These are phyloP conservation scores for Parnassius mnemosyne DNA, from an alignment of 2,888 invertebrate genomes.

Conservation along the genomic window DNA sequence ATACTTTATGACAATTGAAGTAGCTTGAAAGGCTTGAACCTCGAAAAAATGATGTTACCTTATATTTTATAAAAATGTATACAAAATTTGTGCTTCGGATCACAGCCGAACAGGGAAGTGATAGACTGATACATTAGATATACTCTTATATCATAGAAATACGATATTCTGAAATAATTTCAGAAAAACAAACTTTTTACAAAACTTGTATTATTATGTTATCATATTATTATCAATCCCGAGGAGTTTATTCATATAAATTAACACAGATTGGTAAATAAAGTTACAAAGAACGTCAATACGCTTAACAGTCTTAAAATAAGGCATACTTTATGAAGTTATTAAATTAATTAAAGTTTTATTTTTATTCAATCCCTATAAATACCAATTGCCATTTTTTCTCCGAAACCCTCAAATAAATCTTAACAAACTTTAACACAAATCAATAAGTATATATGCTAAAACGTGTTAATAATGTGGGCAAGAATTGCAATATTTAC, in stretches of 20 bases:
- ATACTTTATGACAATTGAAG: too few relatives aligned
- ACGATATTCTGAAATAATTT: too few relatives aligned
- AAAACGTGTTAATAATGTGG: conserved; percentile 1
- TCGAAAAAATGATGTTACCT: too few relatives aligned
- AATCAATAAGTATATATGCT: too few relatives aligned
- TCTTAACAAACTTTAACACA: too few relatives aligned
- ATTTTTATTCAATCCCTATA: conserved; percentile 7
- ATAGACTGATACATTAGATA: background rate
- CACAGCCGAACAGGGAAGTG: conserved; percentile 42
- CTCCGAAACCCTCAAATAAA: too few relatives aligned
- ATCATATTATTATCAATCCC: too few relatives aligned
- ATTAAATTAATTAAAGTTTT: background rate
- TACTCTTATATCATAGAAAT: too few relatives aligned
- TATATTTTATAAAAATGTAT: conserved; percentile 15
- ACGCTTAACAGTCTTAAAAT: background rate
- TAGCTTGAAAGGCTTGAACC: too few relatives aligned
- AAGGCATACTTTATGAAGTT: background rate
- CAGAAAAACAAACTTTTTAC: too few relatives aligned
- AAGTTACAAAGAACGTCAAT: conserved; percentile 1
- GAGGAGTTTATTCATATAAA: too few relatives aligned
- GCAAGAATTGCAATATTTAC: conserved; percentile 23
- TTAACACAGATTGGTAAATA: background rate
- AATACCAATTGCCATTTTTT: background rate
- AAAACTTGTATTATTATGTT: too few relatives aligned
- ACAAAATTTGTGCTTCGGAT: conserved; percentile 45